Evolutionary conservation across 2,113 vertebrate species (phyloP).

Genomic region (Ophthalmolycus amberensis): DNA sequence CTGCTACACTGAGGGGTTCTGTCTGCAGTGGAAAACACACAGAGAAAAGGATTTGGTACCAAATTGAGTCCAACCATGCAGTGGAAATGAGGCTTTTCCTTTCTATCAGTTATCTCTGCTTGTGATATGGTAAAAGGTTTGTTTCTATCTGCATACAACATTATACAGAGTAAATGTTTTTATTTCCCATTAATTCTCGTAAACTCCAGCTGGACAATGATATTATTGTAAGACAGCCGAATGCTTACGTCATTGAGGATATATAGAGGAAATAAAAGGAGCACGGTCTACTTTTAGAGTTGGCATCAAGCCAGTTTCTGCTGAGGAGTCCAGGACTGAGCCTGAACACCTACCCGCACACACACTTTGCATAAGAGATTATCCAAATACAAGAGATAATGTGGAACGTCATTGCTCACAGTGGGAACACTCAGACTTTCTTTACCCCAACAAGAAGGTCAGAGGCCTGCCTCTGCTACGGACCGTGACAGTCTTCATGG

Average conservation of each 20-base stretch:
- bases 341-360: slow-evolving; percentile 28
- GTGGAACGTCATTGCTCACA: slow-evolving; percentile 11
- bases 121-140: too few species aligned
- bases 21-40: too few species aligned
- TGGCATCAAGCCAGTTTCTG: slow-evolving; percentile 9
- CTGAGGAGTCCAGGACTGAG: background rate
- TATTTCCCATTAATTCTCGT: background rate
- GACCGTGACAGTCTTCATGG: background rate
- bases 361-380: slow-evolving; percentile 35
- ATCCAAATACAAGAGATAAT: slow-evolving; percentile 29
- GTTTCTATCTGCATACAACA: too few species aligned
- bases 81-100: too few species aligned
- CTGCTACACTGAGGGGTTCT: too few species aligned
- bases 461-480: background rate
- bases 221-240: background rate
- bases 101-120: too few species aligned
- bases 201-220: slow-evolving; percentile 22
- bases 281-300: slow-evolving; percentile 13
- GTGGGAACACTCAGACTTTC: background rate
- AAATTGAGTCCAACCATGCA: too few species aligned
- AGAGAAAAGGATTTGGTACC: too few species aligned
- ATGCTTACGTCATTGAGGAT: slow-evolving; percentile 16
- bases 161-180: too few species aligned
- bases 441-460: background rate
- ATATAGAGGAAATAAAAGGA: slow-evolving; percentile 3